Evolutionary conservation across 2,113 vertebrate genomes (phyloP).

Genomic region (Pandion haliaetus): DNA sequence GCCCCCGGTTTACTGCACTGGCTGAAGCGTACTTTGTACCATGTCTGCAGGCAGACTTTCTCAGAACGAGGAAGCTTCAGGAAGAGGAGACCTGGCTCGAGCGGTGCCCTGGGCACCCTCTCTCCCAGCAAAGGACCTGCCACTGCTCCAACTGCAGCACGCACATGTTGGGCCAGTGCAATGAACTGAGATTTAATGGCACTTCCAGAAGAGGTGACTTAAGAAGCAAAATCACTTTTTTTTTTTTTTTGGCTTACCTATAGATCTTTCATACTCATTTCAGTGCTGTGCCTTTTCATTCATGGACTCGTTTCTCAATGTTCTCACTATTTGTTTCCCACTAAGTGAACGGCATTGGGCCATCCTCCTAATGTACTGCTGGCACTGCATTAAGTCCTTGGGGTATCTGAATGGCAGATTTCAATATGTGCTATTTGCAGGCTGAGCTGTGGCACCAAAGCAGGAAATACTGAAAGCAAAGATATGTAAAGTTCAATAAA

Average conservation of each 20-base stretch:
- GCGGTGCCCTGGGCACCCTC: neutral
- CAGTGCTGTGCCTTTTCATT: neutral
- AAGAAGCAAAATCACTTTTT: neutral
- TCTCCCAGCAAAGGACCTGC: neutral
- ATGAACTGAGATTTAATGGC: neutral
- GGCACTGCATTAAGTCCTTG: neutral
- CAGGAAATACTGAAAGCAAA: neutral
- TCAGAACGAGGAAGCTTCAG: neutral
- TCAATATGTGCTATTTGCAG: neutral
- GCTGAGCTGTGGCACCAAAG: neutral
- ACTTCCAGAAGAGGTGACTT: neutral
- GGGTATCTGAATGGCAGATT: neutral
- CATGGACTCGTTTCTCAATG: neutral
- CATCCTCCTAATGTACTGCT: neutral
- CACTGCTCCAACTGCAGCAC: neutral
- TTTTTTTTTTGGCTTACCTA: neutral
- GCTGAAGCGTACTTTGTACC: neutral
- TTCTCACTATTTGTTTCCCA: neutral
- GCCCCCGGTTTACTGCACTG: neutral
- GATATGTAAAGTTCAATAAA: neutral
- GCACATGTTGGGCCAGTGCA: accelerated
- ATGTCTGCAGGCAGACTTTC: neutral
- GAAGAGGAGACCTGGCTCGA: neutral
- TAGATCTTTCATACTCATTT: neutral
- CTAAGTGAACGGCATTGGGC: neutral